Evolutionary conservation across 2,113 vertebrate species (phyloP), one percentile per base, ranked within the genome.

Genomic region (Pachycephala philippinensis): DNA sequence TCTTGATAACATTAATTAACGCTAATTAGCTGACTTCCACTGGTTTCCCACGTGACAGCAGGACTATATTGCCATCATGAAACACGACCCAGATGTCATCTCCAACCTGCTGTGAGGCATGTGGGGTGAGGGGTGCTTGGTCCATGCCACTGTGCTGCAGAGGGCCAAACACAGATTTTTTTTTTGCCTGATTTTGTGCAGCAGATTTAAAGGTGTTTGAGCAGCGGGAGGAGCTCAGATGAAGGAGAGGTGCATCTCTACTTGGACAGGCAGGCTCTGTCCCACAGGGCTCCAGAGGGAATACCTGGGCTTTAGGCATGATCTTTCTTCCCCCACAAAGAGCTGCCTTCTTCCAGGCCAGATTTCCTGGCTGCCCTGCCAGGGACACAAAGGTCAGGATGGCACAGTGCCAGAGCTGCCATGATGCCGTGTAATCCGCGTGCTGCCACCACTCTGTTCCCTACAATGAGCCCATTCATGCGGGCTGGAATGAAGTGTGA

Each of bases 391-490:
- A 45, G 90, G 75, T 70, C 42, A 19, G 87, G 63, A 9, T 56
- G 93, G 91, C 82, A 4, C 0, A 2, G 15, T 49, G 90, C 96
- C 95, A 91, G 91, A 17, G 33, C 88, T 90, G 90, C 85, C 90
- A n/a, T 16, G 71, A 70, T 86, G 93, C 95, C 13, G 3, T 78
- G 86, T 71, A 53, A 93, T 78, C 83, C 3, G 3, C 60, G 1
- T 64, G 92, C 88, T 86, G 93, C 95, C 37, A 9, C 53, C 42
- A 5, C 93, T 68, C 92, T 64, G 52, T 18, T 94, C 54, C 71
- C 68, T 24, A 90, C 96, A 97, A 94, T 81, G 72, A 59, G 44
- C 60, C 96, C 90, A 92, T 93, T 96, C 96, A 94, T 40, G 64
- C 21, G 1, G 84, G 90, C 76, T 84, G 95, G 76, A 90, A 96